These are phyloP conservation scores for Drosophila suzukii DNA, from an alignment of 1,140 invertebrate species.

Conservation along the genomic window DNA sequence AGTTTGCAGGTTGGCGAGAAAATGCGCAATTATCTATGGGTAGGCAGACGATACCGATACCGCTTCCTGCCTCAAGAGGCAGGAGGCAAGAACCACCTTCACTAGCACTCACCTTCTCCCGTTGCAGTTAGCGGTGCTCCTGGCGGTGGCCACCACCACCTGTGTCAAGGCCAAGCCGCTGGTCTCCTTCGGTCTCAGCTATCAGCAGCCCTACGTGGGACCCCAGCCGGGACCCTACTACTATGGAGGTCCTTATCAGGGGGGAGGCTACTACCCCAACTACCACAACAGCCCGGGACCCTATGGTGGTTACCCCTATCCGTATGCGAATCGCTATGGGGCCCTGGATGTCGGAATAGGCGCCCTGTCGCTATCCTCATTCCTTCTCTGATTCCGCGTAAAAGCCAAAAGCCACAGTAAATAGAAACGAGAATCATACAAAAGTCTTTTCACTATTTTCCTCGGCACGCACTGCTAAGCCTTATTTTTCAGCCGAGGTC, in stretches of 20 bases:
- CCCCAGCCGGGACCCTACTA: slow-evolving; percentile 39
- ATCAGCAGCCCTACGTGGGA: slow-evolving; percentile 42
- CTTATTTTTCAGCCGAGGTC: slow-evolving; percentile 2
- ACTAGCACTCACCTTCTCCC: background rate
- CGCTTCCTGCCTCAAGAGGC: background rate
- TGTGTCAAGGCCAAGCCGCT: slow-evolving; percentile 55
- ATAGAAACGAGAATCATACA: slow-evolving; percentile 9
- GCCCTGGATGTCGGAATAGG: slow-evolving; percentile 60
- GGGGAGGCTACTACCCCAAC: slow-evolving; percentile 28
- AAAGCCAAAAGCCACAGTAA: slow-evolving; percentile 31
- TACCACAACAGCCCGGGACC: slow-evolving; percentile 25
- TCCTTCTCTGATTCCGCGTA: slow-evolving; percentile 53
- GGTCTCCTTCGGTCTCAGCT: slow-evolving; percentile 56
- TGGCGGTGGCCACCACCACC: slow-evolving; percentile 29
- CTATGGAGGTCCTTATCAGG: slow-evolving; percentile 41
- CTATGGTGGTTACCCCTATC: slow-evolving; percentile 46
- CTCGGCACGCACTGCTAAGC: slow-evolving; percentile 26
- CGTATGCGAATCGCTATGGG: slow-evolving; percentile 49
- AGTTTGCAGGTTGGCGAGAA: slow-evolving; percentile 24
- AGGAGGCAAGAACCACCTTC: too few relatives aligned
- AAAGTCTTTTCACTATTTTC: slow-evolving; percentile 30
- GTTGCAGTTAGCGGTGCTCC: slow-evolving; percentile 36
- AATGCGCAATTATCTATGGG: slow-evolving; percentile 66
- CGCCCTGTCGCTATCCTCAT: slow-evolving; percentile 58
- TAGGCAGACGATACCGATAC: slow-evolving; percentile 19